Percentiles rank a stretch among this genome's conserved stretches.
Conservation (phyloP, 2,888 invertebrate species). For the Cryptocephalus primarius region DNA sequence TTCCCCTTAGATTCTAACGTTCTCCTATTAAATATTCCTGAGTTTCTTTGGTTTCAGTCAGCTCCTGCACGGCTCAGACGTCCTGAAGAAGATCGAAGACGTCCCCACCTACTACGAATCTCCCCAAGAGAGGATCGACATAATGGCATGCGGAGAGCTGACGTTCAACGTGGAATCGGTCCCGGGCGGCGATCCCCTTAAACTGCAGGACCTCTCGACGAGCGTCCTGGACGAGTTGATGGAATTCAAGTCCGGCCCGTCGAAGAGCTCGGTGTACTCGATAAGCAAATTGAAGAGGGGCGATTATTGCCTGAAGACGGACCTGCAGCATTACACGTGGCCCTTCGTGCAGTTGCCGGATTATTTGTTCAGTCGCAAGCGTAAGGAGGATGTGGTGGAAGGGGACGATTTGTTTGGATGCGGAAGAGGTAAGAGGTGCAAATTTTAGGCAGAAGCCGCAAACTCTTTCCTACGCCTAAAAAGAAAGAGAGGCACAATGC, state of each 20-base stretch:
- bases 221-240: neutral
- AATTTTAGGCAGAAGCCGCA: too few species aligned
- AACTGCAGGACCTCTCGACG: constrained; percentile 1
- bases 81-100: constrained; percentile 49
- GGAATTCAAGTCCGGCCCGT: neutral
- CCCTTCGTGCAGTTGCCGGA: neutral
- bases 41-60: constrained; percentile 40
- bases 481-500: too few species aligned
- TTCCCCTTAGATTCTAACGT: too few species aligned
- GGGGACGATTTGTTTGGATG: too few species aligned
- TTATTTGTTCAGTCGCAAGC: too few species aligned
- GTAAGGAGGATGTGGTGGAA: too few species aligned
- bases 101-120: constrained; percentile 51
- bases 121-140: constrained; percentile 34
- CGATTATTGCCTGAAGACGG: constrained; percentile 18
- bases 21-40: too few species aligned
- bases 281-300: constrained; percentile 16
- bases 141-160: constrained; percentile 27
- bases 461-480: too few species aligned
- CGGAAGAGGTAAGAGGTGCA: too few species aligned
- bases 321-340: constrained; percentile 15
- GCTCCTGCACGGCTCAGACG: constrained; percentile 53
- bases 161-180: constrained; percentile 10
- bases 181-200: constrained; percentile 3
- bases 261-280: constrained; percentile 13